Evolutionary conservation across 2,113 vertebrate genomes (phyloP).

Genomic region (Protobothrops mucrosquamatus): DNA sequence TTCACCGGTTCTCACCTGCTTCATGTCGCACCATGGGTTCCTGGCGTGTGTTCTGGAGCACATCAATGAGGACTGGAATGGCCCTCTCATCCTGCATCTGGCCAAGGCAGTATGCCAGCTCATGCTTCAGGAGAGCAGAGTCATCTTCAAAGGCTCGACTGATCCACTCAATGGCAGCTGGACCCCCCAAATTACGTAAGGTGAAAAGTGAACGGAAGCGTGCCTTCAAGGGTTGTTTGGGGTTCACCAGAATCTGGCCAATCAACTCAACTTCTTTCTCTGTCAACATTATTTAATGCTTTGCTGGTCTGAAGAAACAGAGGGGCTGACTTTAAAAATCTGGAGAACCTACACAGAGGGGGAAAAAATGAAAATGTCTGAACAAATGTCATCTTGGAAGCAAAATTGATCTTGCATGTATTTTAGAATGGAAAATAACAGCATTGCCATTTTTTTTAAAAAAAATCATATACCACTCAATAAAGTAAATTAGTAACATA

Average conservation of each 20-base stretch:
- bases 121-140: conserved; percentile 90
- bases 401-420: background rate
- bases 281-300: conserved; percentile 43
- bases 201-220: conserved; percentile 95
- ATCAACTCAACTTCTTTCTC: conserved; percentile 72
- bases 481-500: background rate
- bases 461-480: background rate
- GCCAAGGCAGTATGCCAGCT: conserved; percentile 92
- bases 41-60: conserved; percentile 80
- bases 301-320: background rate
- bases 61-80: conserved; percentile 72
- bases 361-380: background rate
- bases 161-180: conserved; percentile 82
- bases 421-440: background rate
- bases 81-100: conserved; percentile 88
- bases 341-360: background rate
- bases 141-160: conserved; percentile 81
- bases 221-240: conserved; percentile 67
- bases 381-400: background rate
- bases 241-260: conserved; percentile 76
- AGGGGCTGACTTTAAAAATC: accelerated
- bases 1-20: conserved; percentile 73
- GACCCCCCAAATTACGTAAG: conserved; percentile 82
- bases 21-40: conserved; percentile 96
- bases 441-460: background rate